Conservation (phyloP, 2,888 invertebrate species). For the Helleia helle region DNA sequence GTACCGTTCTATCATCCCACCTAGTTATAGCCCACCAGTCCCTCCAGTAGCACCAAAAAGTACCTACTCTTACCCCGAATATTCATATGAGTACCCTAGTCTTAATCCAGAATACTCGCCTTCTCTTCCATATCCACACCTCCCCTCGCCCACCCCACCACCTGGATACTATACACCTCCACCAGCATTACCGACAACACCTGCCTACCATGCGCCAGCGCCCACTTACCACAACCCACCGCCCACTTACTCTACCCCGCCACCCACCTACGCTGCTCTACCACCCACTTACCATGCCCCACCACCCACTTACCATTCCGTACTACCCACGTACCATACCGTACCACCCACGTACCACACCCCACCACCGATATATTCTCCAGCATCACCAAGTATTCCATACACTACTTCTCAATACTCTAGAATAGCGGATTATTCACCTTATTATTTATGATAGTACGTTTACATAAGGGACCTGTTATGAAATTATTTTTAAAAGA, state of each 20-base stretch:
- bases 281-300: constrained; percentile 9
- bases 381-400: not conserved
- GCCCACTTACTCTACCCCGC: not conserved
- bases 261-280: constrained; percentile 11
- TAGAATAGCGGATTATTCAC: not conserved
- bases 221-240: constrained; percentile 9
- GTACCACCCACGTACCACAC: not conserved
- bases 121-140: constrained; percentile 7
- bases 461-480: not conserved
- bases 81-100: constrained; percentile 2
- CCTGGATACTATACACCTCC: constrained; percentile 13
- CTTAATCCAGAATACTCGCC: constrained; percentile 10
- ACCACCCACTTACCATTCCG: constrained; percentile 18
- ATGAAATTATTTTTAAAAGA: not conserved
- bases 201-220: constrained; percentile 10
- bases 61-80: too few species aligned
- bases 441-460: not conserved
- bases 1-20: not conserved
- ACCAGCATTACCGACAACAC: constrained; percentile 12
- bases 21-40: not conserved
- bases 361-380: not conserved
- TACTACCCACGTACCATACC: not conserved
- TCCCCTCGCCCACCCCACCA: not conserved
- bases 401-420: not conserved
- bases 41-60: not conserved